These are phyloP conservation scores for Scaptomyza flava DNA, from an alignment of 2,888 invertebrate species.

Conservation along the genomic window DNA sequence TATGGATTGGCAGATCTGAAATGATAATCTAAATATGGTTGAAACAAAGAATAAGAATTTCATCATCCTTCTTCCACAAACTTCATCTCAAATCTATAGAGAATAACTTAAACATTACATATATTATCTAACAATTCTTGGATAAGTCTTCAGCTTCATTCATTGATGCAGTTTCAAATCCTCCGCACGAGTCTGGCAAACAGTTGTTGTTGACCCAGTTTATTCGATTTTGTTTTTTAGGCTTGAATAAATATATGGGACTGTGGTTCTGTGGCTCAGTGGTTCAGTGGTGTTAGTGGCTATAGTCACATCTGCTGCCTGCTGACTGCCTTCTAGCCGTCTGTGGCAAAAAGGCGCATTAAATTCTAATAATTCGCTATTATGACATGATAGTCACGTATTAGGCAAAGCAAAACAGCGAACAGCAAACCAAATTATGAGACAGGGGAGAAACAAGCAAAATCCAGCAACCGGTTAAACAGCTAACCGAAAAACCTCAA, in stretches of 20 bases:
- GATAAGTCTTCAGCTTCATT: constrained; percentile 3
- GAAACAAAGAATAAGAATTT: too few relatives aligned
- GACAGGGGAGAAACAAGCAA: constrained; percentile 39
- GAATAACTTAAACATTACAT: not conserved
- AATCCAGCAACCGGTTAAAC: constrained; percentile 64
- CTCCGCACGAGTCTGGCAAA: constrained; percentile 32
- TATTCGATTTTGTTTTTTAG: constrained; percentile 16
- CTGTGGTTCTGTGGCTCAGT: constrained; percentile 50
- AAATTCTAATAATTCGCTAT: constrained; percentile 80
- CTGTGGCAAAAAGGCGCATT: constrained; percentile 59
- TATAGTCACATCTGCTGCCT: constrained; percentile 30
- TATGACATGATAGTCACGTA: constrained; percentile 80
- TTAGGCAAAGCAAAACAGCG: constrained; percentile 67
- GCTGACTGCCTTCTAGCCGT: constrained; percentile 21
- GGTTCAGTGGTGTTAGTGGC: constrained; percentile 14
- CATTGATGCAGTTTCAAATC: constrained; percentile 18
- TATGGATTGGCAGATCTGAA: not conserved
- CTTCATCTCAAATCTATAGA: not conserved
- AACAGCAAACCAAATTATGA: constrained; percentile 67
- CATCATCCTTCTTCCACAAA: too few relatives aligned
- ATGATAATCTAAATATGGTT: too few relatives aligned
- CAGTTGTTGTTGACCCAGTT: constrained; percentile 60
- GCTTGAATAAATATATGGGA: constrained; percentile 63
- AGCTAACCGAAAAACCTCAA: constrained; percentile 45
- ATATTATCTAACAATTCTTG: constrained; percentile 18